Evolutionary conservation across 2,797 vertebrate genomes (phyloP), one percentile per base, ranked within the genome.

Genomic region (Corythornis leucogaster): DNA sequence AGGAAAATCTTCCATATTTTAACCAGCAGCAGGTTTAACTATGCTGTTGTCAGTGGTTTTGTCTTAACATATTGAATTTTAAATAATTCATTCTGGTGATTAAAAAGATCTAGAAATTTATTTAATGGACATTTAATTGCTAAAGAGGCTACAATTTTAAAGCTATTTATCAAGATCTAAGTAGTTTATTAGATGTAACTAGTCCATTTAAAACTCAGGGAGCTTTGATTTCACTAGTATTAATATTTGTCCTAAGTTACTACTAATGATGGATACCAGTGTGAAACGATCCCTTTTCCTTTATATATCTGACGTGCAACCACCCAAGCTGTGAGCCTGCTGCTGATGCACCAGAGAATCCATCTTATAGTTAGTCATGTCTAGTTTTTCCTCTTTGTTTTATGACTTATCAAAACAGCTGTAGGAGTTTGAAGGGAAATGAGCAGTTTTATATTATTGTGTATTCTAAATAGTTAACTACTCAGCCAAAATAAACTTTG

Each of bases 211-310:
- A 93, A 87, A 95, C 43, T 95, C 88, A 93, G 92, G 73, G 86
- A 92, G 40, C 83, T 96, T 93, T 93, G 84, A 92, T 96, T 94
- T 94, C 94, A 85, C 79, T 94, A 94, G 77, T 96, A 96, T 95
- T 94, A 96, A 95, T 94, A 94, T 95, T 96, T 95, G 88, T 87
- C 88, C 93, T 90, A 78, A 83, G 76, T 85, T 90, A 78, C 86
- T 66, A 45, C 31, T 85, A 89, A 83, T 96, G 90, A 93, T 94
- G 93, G 81, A 95, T 95, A 88, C 79, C 81, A 85, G 64, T 86
- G 71, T 51, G 94, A 96, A 96, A 91, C 0, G 21, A 93, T 93
- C 86, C 68, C 28, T 82, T 93, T 85, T 80, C 38, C 92, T 89
- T 89, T 91, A 90, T 69, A 40, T 82, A 61, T 54, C 58, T 89